Evolutionary conservation across 2,888 invertebrate species (phyloP).

Genomic region (Xestia xanthographa): DNA sequence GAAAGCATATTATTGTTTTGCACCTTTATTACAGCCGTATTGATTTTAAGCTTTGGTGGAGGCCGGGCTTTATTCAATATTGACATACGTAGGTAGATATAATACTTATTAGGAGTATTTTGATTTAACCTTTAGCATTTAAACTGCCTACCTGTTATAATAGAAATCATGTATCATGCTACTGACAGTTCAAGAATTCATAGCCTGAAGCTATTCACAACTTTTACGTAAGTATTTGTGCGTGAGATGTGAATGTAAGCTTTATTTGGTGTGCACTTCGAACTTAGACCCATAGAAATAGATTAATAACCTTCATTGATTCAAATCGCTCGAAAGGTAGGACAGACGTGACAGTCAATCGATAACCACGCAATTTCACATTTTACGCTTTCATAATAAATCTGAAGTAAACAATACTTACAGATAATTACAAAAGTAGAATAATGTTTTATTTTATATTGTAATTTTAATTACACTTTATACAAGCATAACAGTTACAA

Average conservation of each 20-base stretch:
- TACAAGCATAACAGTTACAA: conserved; percentile 44
- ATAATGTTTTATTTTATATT: conserved; percentile 8
- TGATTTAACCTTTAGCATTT: conserved; percentile 24
- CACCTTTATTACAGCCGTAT: conserved; percentile 29
- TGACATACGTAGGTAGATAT: not conserved
- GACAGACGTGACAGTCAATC: conserved; percentile 12
- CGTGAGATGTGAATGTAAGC: not conserved
- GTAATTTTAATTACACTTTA: conserved; percentile 29
- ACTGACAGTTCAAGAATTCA: conserved; percentile 15
- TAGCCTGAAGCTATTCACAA: conserved; percentile 14
- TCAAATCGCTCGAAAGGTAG: not conserved
- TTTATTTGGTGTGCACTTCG: not conserved
- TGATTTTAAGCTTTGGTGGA: conserved; percentile 23
- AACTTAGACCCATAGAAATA: not conserved
- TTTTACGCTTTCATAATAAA: conserved; percentile 54
- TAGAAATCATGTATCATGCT: conserved; percentile 1
- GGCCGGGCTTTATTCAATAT: conserved; percentile 12
- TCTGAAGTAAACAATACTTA: conserved; percentile 38
- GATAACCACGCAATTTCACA: conserved; percentile 23
- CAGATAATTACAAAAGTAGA: conserved; percentile 19
- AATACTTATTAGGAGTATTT: not conserved
- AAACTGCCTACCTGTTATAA: not conserved
- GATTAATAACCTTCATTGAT: not conserved
- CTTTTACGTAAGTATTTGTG: conserved; percentile 5
- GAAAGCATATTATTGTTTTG: conserved; percentile 34